Evolutionary conservation across 2,113 vertebrate species (phyloP), one percentile per base, ranked within the genome.

Genomic region (Muscicapa adusta): DNA sequence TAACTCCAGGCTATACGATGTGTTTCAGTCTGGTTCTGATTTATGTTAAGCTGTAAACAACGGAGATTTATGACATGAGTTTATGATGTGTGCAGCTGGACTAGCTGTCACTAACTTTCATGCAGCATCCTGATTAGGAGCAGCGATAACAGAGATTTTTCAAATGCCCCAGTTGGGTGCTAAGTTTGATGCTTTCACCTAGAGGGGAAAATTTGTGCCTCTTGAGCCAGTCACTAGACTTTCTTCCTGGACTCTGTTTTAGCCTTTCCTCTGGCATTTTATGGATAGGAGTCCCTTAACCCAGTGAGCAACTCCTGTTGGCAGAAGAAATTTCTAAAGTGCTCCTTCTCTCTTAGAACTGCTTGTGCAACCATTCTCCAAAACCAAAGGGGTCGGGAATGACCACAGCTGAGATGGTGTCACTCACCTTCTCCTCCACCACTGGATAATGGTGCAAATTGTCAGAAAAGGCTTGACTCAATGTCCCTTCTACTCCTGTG

Each of bases 101-200:
- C 24, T 73, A 47, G 33, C 10, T 82, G 53, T 60, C 58, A 26
- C 23, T 17, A 74, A 58, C 34, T 77, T 81, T 85, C 60, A 62
- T 53, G 23, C 6, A 58, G 18, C 33, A 43, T 77, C 56, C 56
- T 66, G 33, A 91, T 67, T 5, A 78, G 16, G 29, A 91, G 20
- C 26, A 68, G 33, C 19, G 61, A 42, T 51, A 89, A 77, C 11
- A 72, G 47, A 57, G n/a, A 85, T 53, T 75, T 89, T 88, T 94
- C 25, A 47, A 5, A 61, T 1, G 1, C 25, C 7, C 9, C 11
- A 1, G 2, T 67, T 77, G 25, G 0, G 3, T 56, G 20, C 24
- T 70, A 43, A 50, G 28, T 63, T 91, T 4, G 2, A 9, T 29
- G 7, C 29, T 61, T 73, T 82, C 33, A 57, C 40, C 33, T 68